These are phyloP conservation scores for Drosophila jambulina DNA, from an alignment of 1,140 invertebrate species.

Conservation along the genomic window DNA sequence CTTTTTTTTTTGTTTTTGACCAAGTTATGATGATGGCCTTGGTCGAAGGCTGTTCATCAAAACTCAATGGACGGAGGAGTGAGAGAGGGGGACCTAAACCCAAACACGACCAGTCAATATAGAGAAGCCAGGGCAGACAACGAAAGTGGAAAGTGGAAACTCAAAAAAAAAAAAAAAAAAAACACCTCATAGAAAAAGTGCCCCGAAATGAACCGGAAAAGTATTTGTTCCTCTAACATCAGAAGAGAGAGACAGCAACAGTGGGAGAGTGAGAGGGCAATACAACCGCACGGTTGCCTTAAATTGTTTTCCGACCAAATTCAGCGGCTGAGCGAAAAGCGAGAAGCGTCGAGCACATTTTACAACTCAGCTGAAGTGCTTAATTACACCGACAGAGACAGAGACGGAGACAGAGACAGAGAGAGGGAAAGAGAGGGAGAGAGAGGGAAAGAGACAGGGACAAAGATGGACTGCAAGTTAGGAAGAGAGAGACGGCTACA, in stretches of 20 bases:
- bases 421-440: not conserved
- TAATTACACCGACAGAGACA: constrained; percentile 66
- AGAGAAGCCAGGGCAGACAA: constrained; percentile 21
- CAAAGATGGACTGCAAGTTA: not conserved
- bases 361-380: constrained; percentile 79
- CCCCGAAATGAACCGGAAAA: constrained; percentile 19
- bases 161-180: not conserved
- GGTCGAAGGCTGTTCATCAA: constrained; percentile 46
- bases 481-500: not conserved
- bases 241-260: constrained; percentile 7
- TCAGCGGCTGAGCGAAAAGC: constrained; percentile 40
- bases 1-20: constrained; percentile 1
- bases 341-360: constrained; percentile 66
- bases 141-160: constrained; percentile 30
- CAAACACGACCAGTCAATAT: constrained; percentile 28
- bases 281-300: constrained; percentile 66
- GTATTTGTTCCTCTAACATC: constrained; percentile 32
- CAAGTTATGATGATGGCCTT: constrained; percentile 50
- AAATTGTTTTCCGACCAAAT: constrained; percentile 79
- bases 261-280: constrained; percentile 11
- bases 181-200: constrained; percentile 7
- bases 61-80: constrained; percentile 56
- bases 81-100: not conserved
- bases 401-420: not conserved
- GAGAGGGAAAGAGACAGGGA: not conserved